Percentiles rank a stretch among this genome's conserved stretches.
Conservation (phyloP, 2,113 vertebrate genomes). For the Tragelaphus imberbis region DNA sequence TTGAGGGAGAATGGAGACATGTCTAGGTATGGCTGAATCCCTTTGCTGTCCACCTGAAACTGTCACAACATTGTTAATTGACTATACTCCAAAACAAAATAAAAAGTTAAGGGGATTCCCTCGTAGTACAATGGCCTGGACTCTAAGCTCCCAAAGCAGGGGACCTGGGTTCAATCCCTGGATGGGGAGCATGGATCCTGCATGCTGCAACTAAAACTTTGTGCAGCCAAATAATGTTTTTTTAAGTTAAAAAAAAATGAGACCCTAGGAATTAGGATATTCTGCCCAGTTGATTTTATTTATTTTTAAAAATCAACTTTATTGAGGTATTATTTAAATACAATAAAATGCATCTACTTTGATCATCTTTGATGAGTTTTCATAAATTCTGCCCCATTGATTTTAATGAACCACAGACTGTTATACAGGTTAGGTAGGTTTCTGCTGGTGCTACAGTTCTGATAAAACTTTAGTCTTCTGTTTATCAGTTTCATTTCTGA, state of each 20-base stretch:
- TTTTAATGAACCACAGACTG: not conserved
- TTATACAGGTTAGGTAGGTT: not conserved
- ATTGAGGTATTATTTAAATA: not conserved
- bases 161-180: not conserved
- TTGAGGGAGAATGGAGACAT: not conserved
- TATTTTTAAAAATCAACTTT: not conserved
- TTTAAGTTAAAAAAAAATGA: not conserved
- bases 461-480: not conserved
- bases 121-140: not conserved
- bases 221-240: not conserved
- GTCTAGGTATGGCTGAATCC: not conserved
- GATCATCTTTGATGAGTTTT: not conserved
- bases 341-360: not conserved
- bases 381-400: not conserved
- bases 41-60: not conserved
- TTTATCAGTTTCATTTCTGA: not conserved
- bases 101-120: not conserved
- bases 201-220: not conserved
- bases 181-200: not conserved
- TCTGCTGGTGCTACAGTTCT: not conserved
- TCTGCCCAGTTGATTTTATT: not conserved
- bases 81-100: not conserved
- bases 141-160: not conserved
- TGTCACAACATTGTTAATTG: not conserved
- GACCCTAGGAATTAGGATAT: not conserved